These are phyloP conservation scores for Nipponacmea schrenckii DNA, from an alignment of 2,888 invertebrate species.

Conservation along the genomic window DNA sequence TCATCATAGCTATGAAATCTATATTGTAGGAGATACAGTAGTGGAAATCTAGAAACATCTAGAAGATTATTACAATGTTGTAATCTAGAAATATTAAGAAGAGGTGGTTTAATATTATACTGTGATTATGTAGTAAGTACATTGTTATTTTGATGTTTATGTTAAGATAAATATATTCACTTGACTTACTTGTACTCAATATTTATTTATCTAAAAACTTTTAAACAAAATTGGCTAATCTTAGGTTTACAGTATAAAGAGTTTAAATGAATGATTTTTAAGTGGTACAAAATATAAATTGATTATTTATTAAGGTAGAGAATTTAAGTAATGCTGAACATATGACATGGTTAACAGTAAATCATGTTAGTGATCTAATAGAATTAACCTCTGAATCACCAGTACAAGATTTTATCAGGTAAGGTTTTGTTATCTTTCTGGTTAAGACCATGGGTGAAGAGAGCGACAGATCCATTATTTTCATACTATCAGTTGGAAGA, in stretches of 20 bases:
- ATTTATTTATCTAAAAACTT: no score
- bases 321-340: slow-evolving; percentile 80
- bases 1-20: no score
- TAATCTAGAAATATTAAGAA: slow-evolving; percentile 76
- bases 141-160: not conserved
- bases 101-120: slow-evolving; percentile 78
- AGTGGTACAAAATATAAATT: not conserved
- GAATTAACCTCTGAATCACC: slow-evolving; percentile 76
- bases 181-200: no score
- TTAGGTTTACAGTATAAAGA: no score
- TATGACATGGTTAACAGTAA: slow-evolving; percentile 81
- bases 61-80: slow-evolving; percentile 52
- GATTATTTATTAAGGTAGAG: slow-evolving; percentile 59
- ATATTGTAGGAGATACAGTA: no score
- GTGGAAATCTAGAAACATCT: slow-evolving; percentile 16
- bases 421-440: no score
- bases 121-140: slow-evolving; percentile 83
- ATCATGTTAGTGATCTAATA: slow-evolving; percentile 78
- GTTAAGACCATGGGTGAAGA: no score
- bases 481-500: no score
- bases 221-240: no score
- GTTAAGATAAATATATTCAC: no score
- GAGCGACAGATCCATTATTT: no score
- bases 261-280: no score
- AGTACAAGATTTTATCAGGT: slow-evolving; percentile 75